Evolutionary conservation across 92 coral and sea anemone genomes (phyloP).

Genomic region (Porites lobata): DNA sequence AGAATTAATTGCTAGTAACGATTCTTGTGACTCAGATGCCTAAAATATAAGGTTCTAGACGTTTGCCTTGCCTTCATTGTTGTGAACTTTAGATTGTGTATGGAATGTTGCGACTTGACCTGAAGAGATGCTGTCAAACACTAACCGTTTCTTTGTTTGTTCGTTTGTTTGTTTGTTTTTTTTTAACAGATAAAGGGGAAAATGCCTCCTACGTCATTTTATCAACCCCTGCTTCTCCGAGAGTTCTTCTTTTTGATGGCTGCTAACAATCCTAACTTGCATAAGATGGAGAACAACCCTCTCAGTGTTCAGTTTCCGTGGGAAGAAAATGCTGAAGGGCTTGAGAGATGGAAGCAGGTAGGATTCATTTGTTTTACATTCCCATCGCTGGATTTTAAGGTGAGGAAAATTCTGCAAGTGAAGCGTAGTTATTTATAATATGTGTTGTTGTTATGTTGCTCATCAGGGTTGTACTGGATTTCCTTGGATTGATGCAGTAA

Average conservation of each 20-base stretch:
- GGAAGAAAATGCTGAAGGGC: slow-evolving; percentile 69
- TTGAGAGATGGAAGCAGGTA: slow-evolving; percentile 81
- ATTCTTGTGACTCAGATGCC: too few species aligned
- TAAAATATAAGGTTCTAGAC: too few species aligned
- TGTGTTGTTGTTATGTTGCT: background rate
- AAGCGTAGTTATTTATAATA: background rate
- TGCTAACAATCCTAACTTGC: slow-evolving; percentile 64
- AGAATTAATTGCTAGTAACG: too few species aligned
- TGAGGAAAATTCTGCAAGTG: too few species aligned
- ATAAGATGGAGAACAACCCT: slow-evolving; percentile 72
- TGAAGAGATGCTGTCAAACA: too few species aligned
- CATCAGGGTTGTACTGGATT: slow-evolving; percentile 82
- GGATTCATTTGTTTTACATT: background rate
- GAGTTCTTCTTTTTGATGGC: slow-evolving; percentile 76
- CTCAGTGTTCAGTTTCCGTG: slow-evolving; percentile 78
- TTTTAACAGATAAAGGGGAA: slow-evolving; percentile 47
- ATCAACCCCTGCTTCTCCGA: slow-evolving; percentile 65
- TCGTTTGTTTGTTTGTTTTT: background rate
- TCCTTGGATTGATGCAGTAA: slow-evolving; percentile 91
- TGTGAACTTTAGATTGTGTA: too few species aligned
- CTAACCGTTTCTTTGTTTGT: too few species aligned
- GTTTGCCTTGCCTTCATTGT: too few species aligned
- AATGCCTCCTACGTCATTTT: slow-evolving; percentile 54
- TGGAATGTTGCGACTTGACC: too few species aligned
- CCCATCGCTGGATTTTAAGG: background rate